Evolutionary conservation across 2,113 vertebrate species (phyloP).

Genomic region (Tretioscincus oriximinensis): DNA sequence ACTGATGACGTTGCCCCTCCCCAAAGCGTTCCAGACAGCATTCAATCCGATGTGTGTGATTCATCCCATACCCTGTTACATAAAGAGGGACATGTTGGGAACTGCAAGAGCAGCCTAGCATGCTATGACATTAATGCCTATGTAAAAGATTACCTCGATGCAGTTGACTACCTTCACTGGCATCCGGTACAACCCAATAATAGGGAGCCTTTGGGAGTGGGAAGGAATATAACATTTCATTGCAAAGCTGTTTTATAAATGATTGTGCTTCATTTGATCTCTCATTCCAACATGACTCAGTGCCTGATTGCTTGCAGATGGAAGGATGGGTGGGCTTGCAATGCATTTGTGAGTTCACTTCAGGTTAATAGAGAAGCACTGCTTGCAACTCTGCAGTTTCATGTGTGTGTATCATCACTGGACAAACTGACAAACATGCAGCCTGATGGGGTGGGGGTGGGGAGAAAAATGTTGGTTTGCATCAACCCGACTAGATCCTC

Average conservation of each 20-base stretch:
- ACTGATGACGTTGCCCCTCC: neutral
- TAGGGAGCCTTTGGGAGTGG: neutral
- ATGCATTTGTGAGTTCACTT: conserved; percentile 1
- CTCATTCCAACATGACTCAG: neutral
- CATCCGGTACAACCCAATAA: neutral
- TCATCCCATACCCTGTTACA: conserved; percentile 36
- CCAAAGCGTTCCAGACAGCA: conserved; percentile 4
- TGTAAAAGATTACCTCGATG: neutral
- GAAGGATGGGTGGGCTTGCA: neutral
- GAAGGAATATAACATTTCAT: neutral
- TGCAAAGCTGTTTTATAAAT: neutral
- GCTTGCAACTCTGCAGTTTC: neutral
- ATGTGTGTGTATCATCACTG: neutral
- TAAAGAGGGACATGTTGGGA: neutral
- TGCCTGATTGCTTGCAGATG: conserved; percentile 12
- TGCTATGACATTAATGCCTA: fast-evolving
- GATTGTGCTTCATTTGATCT: neutral
- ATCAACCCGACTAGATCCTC: neutral
- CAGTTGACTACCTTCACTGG: neutral
- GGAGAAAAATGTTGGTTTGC: neutral
- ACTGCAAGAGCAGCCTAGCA: conserved; percentile 1
- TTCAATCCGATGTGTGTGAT: neutral
- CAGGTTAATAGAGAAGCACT: neutral
- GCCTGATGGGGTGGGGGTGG: neutral
- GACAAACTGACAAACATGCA: neutral